A percentile compares a stretch with the other conserved stretches of the same genome.
These are phyloP conservation scores for Peromyscus aztecus DNA, from an alignment of 2,797 vertebrate species.

Conservation along the genomic window DNA sequence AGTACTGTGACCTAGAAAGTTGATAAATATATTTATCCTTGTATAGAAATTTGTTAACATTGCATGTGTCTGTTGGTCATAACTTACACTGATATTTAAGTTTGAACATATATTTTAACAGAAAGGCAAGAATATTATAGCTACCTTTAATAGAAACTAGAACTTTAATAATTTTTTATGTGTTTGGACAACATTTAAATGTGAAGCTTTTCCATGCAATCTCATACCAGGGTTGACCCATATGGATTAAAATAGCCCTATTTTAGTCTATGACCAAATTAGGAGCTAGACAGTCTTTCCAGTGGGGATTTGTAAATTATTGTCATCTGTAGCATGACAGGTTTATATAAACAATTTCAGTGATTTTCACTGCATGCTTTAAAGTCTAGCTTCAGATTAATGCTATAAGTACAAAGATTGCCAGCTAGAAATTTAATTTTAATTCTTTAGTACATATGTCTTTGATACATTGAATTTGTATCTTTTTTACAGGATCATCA, in stretches of 20 bases:
- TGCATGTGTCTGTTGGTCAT: conserved; percentile 38
- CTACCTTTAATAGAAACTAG: conserved; percentile 76
- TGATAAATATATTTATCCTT: conserved; percentile 33
- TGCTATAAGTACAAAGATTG: conserved; percentile 53
- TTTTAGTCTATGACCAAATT: conserved; percentile 94
- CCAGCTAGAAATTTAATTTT: conserved; percentile 21
- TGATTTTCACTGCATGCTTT: conserved; percentile 86
- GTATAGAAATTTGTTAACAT: conserved; percentile 27
- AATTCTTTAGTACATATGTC: conserved; percentile 58
- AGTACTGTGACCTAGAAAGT: conserved; percentile 18
- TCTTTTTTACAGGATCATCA: conserved; percentile 57
- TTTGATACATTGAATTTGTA: conserved; percentile 61
- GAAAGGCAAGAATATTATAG: conserved; percentile 60
- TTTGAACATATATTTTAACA: conserved; percentile 62
- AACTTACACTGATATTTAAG: conserved; percentile 15
- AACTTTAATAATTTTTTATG: conserved; percentile 84
- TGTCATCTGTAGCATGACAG: conserved; percentile 88
- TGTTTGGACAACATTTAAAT: conserved; percentile 89
- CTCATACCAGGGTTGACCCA: conserved; percentile 91
- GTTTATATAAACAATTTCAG: conserved; percentile 89
- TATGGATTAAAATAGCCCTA: conserved; percentile 91
- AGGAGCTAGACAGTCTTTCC: conserved; percentile 90
- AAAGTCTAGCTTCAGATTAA: conserved; percentile 79
- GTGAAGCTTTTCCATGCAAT: conserved; percentile 89
- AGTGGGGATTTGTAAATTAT: conserved; percentile 90